Evolutionary conservation across 2,797 vertebrate species (phyloP).

Genomic region (Danio tinwini): DNA sequence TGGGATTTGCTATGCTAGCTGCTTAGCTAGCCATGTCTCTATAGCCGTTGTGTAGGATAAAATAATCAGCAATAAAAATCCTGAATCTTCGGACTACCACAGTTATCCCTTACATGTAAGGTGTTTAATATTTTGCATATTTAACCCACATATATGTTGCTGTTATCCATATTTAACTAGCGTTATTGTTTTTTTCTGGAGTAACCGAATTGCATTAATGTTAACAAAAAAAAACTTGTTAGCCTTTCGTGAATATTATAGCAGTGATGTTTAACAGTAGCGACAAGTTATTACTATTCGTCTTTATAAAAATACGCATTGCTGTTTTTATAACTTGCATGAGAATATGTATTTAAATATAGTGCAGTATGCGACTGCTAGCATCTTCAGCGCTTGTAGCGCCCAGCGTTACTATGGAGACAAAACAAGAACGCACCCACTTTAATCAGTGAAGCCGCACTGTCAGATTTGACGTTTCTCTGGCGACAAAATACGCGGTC

Average conservation of each 20-base stretch:
- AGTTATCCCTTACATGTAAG: slow-evolving; percentile 33
- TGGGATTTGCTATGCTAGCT: slow-evolving; percentile 54
- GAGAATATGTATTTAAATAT: neutral
- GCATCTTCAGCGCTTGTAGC: neutral
- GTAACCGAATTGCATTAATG: neutral
- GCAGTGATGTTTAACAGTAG: neutral
- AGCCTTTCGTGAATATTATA: neutral
- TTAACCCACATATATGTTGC: neutral
- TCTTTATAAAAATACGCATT: neutral
- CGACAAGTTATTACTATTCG: neutral
- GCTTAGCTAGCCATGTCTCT: slow-evolving; percentile 39
- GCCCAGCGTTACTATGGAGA: slow-evolving; percentile 23
- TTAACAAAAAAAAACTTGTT: neutral
- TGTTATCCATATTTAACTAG: neutral
- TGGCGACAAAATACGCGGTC: neutral
- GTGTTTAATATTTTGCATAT: neutral
- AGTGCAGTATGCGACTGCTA: neutral
- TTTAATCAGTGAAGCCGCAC: neutral
- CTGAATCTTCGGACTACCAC: neutral
- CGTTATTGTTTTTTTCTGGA: neutral
- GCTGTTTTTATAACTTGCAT: neutral
- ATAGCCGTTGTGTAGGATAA: slow-evolving; percentile 8
- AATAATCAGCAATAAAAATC: slow-evolving; percentile 2
- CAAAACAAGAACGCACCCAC: neutral
- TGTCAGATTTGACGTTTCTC: neutral